Evolutionary conservation across 2,113 vertebrate genomes (phyloP).

Genomic region (Numenius arquata): DNA sequence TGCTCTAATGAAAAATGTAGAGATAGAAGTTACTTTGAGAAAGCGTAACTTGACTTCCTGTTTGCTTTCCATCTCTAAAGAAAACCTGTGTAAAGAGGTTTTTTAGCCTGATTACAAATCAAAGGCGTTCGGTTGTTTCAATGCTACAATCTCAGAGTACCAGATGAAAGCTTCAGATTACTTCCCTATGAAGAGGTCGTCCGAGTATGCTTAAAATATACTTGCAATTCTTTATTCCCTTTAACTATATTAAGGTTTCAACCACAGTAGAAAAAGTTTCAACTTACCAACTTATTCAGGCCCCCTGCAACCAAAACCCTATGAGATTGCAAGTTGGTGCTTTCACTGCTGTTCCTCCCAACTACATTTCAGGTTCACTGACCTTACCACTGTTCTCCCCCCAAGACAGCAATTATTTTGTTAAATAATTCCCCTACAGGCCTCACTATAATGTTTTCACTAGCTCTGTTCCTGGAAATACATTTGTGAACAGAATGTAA

Average conservation of each 20-base stretch:
- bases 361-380: not conserved
- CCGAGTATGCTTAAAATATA: not conserved
- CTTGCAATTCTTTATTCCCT: not conserved
- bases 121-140: not conserved
- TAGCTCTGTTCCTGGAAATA: not conserved
- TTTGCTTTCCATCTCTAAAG: not conserved
- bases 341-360: not conserved
- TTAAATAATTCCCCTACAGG: not conserved
- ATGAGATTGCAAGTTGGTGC: accelerated
- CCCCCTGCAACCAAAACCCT: not conserved
- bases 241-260: not conserved
- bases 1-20: not conserved
- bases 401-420: not conserved
- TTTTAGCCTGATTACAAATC: not conserved
- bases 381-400: accelerated
- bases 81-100: not conserved
- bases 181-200: not conserved
- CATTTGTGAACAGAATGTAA: not conserved
- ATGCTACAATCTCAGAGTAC: not conserved
- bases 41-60: not conserved
- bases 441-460: not conserved
- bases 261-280: not conserved
- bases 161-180: not conserved
- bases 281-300: not conserved
- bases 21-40: not conserved